Conservation (phyloP, 1,140 invertebrate genomes). For the Neotoxoptera formosana region DNA sequence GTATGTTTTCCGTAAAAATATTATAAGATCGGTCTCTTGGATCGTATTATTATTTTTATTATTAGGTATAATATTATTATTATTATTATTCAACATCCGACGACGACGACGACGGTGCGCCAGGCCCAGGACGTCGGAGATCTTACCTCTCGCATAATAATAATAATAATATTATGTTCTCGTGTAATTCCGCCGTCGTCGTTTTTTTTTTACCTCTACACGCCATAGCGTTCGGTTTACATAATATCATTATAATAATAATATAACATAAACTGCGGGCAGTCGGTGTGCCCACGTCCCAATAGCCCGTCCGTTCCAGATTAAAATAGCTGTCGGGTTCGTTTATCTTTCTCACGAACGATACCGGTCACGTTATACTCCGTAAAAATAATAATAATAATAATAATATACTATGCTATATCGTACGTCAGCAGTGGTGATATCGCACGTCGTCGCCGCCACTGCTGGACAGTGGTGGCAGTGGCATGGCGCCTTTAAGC, state of each 20-base stretch:
- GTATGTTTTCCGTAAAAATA: constrained; percentile 11
- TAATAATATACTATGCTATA: neutral
- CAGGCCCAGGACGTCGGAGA: neutral
- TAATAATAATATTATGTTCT: neutral
- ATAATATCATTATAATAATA: constrained; percentile 21
- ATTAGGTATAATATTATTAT: constrained; percentile 1
- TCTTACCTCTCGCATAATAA: neutral
- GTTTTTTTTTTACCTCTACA: neutral
- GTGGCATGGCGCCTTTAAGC: neutral
- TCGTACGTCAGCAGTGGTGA: neutral
- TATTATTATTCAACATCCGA: constrained; percentile 48
- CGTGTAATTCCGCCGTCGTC: neutral
- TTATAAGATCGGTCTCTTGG: neutral
- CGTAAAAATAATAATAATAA: neutral
- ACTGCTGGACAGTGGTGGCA: neutral
- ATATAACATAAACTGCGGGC: neutral
- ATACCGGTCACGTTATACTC: constrained; percentile 41
- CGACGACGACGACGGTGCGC: neutral
- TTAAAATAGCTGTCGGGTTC: constrained; percentile 33
- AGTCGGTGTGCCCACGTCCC: neutral
- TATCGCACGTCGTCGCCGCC: neutral
- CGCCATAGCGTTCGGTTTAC: neutral
- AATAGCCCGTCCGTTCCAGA: constrained; percentile 33
- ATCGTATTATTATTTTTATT: constrained; percentile 22
- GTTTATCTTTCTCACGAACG: constrained; percentile 50